Conservation (phyloP, 2,797 vertebrate species). For the Enteromius trimaculatus region DNA sequence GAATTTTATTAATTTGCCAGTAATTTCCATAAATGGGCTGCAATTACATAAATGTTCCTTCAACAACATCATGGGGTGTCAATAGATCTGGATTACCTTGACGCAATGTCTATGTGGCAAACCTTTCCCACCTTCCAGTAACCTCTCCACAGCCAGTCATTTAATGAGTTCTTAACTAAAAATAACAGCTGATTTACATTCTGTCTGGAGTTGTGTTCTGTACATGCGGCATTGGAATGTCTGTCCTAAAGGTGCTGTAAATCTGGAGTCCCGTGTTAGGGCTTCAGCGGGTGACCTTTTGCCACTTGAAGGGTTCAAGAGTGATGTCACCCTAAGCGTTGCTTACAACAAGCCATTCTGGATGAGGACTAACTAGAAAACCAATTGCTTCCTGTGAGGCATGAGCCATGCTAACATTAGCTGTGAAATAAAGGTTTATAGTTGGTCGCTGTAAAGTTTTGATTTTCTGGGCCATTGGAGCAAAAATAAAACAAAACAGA, state of each 20-base stretch:
- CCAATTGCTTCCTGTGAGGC: constrained; percentile 13
- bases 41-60: neutral
- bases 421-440: constrained; percentile 25
- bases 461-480: constrained; percentile 43
- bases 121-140: constrained; percentile 51
- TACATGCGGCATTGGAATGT: constrained; percentile 38
- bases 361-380: constrained; percentile 20
- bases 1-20: neutral
- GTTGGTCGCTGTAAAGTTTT: neutral
- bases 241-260: constrained; percentile 57
- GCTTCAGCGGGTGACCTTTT: constrained; percentile 59
- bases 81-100: constrained; percentile 48
- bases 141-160: constrained; percentile 48
- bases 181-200: constrained; percentile 61
- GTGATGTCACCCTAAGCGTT: constrained; percentile 12
- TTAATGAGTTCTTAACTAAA: constrained; percentile 53
- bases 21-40: neutral
- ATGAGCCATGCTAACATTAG: neutral
- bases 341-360: constrained; percentile 7
- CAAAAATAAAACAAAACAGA: constrained; percentile 30
- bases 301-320: constrained; percentile 25
- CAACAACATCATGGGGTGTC: constrained; percentile 36
- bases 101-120: constrained; percentile 41
- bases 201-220: constrained; percentile 50
- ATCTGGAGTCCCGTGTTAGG: constrained; percentile 57